Conservation (phyloP, 2,888 invertebrate genomes). For the Limnephilus lunatus region DNA sequence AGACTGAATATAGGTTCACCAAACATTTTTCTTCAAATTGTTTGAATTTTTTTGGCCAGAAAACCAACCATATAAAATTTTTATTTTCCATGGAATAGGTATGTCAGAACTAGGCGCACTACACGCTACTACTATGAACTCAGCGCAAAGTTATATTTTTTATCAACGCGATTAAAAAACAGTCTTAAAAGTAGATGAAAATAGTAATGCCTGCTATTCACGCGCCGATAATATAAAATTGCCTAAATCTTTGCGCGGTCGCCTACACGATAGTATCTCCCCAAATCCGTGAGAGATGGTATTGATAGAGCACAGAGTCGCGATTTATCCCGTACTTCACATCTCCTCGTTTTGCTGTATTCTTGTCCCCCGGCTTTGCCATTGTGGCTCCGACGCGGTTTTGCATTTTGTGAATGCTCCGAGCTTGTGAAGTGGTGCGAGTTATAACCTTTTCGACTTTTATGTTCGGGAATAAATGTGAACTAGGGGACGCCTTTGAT, state of each 20-base stretch:
- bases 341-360: not conserved
- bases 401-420: constrained; percentile 64
- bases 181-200: not conserved
- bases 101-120: too few relatives aligned
- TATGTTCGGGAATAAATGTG: constrained; percentile 43
- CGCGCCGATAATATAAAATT: not conserved
- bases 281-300: constrained; percentile 53
- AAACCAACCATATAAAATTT: not conserved
- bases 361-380: constrained; percentile 49
- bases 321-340: not conserved
- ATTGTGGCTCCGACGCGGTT: constrained; percentile 58
- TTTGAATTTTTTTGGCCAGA: not conserved
- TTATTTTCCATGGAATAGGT: too few relatives aligned
- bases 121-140: too few relatives aligned
- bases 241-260: not conserved
- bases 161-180: not conserved
- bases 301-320: constrained; percentile 56
- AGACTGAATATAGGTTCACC: too few relatives aligned
- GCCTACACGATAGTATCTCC: constrained; percentile 40
- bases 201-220: not conserved
- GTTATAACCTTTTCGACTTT: constrained; percentile 63
- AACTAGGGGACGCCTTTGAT: constrained; percentile 44
- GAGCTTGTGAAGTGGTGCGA: constrained; percentile 56
- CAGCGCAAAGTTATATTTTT: not conserved
- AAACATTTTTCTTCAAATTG: not conserved